Evolutionary conservation across 1,140 invertebrate species (phyloP), one percentile per base, ranked within the genome.

Genomic region (Choristoneura fumiferana): DNA sequence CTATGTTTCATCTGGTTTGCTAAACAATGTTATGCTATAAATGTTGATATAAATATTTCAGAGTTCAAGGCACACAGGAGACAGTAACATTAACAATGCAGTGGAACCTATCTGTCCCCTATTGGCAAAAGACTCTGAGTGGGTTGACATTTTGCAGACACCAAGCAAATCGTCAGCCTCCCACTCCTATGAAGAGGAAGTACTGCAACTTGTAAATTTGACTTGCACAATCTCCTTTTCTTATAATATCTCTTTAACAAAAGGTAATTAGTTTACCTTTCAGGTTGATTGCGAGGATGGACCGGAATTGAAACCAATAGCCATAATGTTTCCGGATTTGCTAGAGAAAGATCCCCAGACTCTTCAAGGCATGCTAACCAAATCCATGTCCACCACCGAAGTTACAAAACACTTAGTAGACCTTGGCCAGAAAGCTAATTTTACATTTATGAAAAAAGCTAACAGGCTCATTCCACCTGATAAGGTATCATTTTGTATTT

Each of bases 321-420:
- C 72, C 9, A 71, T 76, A 52, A 76, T 85, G 72, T 85, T 85
- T 62, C 81, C 82, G 15, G 70, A 63, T 8, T 60, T 85, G 45
- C 56, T 84, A 13, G 65, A 78, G 17, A 71, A 79, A 68, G 74
- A 84, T 43, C 74, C 76, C 15, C 61, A 72, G 54, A 81, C 69
- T 43, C 58, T 84, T 6, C 62, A 84, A 63, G 75, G 72, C 15
- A 73, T 86, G 57, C 58, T 81, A 17, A 78, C 71, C 29, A 79
- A 73, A 58, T 67, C 62, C n/a, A 81, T 86, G 71, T 86, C 83
- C 18, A 86, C 83, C n/a, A 84, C 79, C 1, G 83, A 84, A 72
- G 75, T 86, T 12, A 84, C 81, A 1, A 79, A 70, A 59, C 73
- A 82, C 71, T 68, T 86, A 39, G 72, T 86, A 8, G 61, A 76